A percentile compares a stretch with the other conserved stretches of the same genome.
phyloP scores from a whole-genome alignment of 1,140 invertebrate species.

The Hyles vespertilio region DNA sequence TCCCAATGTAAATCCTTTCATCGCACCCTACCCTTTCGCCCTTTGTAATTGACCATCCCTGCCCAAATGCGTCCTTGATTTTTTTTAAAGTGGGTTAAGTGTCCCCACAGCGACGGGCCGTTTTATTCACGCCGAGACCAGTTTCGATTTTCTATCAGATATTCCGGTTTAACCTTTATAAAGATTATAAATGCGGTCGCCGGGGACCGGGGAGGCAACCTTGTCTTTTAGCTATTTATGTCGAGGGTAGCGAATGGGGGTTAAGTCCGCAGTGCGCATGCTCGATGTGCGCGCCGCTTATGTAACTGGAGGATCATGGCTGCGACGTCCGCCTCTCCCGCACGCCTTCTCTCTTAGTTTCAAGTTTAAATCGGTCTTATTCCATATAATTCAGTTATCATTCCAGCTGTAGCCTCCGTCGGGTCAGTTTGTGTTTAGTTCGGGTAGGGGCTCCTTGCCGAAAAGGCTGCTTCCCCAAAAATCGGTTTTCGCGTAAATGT shows the following conservation, averaged over 20 bases:
- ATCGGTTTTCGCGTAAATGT: background rate
- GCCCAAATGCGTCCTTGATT: conserved; percentile 5
- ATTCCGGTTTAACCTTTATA: conserved; percentile 72
- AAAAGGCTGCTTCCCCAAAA: background rate
- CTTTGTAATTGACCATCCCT: no score
- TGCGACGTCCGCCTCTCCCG: conserved; percentile 12
- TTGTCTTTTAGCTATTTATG: conserved; percentile 74
- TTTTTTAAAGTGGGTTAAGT: conserved; percentile 16
- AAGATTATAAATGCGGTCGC: conserved; percentile 70
- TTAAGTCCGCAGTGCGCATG: conserved; percentile 53
- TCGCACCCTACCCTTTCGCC: no score
- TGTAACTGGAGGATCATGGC: conserved; percentile 53
- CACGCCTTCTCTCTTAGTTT: conserved; percentile 1
- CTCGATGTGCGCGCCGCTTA: conserved; percentile 50
- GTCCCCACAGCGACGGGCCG: conserved; percentile 21
- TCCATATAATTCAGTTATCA: conserved; percentile 13
- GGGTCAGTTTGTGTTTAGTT: background rate
- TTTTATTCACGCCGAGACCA: conserved; percentile 41
- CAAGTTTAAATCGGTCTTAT: conserved; percentile 1
- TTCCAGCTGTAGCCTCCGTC: conserved; percentile 26
- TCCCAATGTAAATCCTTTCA: no score
- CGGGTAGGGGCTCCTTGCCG: no score
- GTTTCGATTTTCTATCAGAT: conserved; percentile 63
- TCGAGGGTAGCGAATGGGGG: conserved; percentile 57
- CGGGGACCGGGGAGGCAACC: conserved; percentile 64